Conservation (phyloP, 1,140 invertebrate species). For the Eumeta japonica region DNA sequence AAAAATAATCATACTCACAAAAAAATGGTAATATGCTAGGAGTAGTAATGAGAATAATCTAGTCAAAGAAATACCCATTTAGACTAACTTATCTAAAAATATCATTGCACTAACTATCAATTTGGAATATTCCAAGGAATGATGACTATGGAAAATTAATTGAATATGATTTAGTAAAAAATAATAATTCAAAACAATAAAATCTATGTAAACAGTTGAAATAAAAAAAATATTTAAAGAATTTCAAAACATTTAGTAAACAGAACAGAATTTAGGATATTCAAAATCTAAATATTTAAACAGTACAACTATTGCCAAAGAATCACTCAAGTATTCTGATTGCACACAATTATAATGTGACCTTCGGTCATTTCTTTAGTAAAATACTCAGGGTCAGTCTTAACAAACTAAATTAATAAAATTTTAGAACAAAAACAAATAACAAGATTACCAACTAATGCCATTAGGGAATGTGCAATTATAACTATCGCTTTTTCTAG, state of each 20-base stretch:
- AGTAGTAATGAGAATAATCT: too few species aligned
- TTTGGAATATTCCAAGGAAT: conserved; percentile 52
- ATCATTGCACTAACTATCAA: conserved; percentile 49
- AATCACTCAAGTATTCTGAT: neutral
- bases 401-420: conserved; percentile 46
- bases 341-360: conserved; percentile 6
- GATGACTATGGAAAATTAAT: conserved; percentile 44
- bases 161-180: conserved; percentile 39
- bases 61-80: too few species aligned
- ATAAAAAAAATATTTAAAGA: neutral
- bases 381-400: conserved; percentile 50
- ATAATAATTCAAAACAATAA: too few species aligned
- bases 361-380: conserved; percentile 20
- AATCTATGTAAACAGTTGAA: conserved; percentile 43
- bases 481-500: conserved; percentile 41
- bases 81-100: too few species aligned
- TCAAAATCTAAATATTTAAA: neutral
- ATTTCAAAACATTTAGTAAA: neutral
- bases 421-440: conserved; percentile 48
- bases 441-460: conserved; percentile 45
- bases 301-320: neutral
- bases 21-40: too few species aligned
- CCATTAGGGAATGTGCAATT: conserved; percentile 54
- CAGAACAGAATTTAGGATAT: neutral
- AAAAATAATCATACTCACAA: too few species aligned